phyloP scores from a whole-genome alignment of 2,113 vertebrate genomes.

The Notiomystis cincta region DNA sequence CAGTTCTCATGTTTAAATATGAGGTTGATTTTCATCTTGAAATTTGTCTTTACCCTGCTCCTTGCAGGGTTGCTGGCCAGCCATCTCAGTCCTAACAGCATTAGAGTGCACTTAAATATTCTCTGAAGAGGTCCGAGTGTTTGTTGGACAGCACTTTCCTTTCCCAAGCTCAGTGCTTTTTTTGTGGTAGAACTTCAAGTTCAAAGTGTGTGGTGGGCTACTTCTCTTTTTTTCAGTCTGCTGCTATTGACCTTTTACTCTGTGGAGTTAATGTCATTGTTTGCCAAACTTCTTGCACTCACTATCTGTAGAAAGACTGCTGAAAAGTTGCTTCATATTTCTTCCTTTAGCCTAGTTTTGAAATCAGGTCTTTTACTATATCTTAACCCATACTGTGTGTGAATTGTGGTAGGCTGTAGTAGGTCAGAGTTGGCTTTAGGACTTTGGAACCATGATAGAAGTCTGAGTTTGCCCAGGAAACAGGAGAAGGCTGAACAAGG shows the following conservation, averaged over 20 bases:
- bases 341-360: conserved; percentile 43
- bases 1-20: not conserved
- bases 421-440: not conserved
- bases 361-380: not conserved
- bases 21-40: not conserved
- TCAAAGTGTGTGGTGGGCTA: not conserved
- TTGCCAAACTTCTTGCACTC: not conserved
- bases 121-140: not conserved
- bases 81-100: not conserved
- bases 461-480: not conserved
- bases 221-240: not conserved
- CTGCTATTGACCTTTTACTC: not conserved
- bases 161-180: not conserved
- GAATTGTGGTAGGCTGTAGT: not conserved
- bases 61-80: not conserved
- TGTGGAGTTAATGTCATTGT: not conserved
- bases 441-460: not conserved
- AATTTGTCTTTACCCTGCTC: not conserved
- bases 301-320: not conserved
- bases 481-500: not conserved
- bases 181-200: not conserved
- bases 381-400: not conserved
- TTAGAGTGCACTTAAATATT: not conserved
- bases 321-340: conserved; percentile 31
- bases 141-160: not conserved